Conservation (phyloP, 2,888 invertebrate species). For the Limnephilus marmoratus region DNA sequence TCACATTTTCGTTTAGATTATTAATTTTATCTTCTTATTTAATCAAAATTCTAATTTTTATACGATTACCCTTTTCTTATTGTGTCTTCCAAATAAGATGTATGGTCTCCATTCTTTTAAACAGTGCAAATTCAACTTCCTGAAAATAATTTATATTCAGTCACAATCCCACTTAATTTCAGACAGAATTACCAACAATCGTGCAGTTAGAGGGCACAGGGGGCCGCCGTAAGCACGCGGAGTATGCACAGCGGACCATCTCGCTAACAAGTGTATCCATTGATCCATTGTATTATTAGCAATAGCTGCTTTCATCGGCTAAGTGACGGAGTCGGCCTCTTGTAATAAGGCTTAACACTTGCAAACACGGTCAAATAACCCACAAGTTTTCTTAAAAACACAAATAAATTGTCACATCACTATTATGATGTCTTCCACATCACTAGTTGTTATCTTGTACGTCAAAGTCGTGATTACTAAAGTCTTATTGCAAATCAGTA, state of each 20-base stretch:
- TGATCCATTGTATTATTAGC: conserved; percentile 45
- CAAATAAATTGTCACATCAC: too few species aligned
- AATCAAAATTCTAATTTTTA: too few species aligned
- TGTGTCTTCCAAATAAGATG: too few species aligned
- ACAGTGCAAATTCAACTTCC: not conserved
- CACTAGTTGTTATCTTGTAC: too few species aligned
- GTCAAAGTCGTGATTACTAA: too few species aligned
- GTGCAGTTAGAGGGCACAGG: not conserved
- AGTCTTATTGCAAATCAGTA: too few species aligned
- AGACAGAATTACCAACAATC: conserved; percentile 8
- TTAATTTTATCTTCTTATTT: too few species aligned
- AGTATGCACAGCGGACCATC: conserved; percentile 2
- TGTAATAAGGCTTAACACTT: conserved; percentile 20
- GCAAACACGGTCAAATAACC: not conserved
- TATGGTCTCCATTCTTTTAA: not conserved
- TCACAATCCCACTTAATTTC: conserved; percentile 10
- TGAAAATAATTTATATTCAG: not conserved
- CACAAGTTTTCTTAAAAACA: too few species aligned
- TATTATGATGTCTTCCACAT: too few species aligned
- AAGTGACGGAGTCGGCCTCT: conserved; percentile 40
- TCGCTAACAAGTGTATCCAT: conserved; percentile 43
- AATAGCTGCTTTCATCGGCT: conserved; percentile 25
- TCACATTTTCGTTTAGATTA: too few species aligned
- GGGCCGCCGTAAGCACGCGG: not conserved
- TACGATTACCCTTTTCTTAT: too few species aligned